Percentiles rank a stretch among this genome's conserved stretches.
These are phyloP conservation scores for Aphaenogaster rudis DNA, from an alignment of 1,140 invertebrate genomes.

Conservation along the genomic window DNA sequence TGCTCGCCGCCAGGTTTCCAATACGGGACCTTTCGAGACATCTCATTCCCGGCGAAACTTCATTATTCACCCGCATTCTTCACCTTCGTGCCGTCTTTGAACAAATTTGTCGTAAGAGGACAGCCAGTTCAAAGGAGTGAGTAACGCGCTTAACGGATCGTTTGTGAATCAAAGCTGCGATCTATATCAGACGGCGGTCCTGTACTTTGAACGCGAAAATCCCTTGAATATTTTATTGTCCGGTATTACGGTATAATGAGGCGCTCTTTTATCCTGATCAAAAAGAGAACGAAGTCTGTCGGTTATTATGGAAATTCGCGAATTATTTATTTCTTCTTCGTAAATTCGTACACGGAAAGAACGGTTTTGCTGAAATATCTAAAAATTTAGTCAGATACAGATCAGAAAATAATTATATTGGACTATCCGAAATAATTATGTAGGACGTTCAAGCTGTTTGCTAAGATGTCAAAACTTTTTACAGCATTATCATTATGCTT, in stretches of 20 bases:
- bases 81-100: conserved; percentile 25
- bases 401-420: no score
- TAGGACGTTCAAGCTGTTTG: no score
- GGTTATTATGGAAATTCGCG: conserved; percentile 2
- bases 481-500: no score
- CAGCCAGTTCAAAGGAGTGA: conserved; percentile 32
- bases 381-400: no score
- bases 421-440: no score
- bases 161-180: conserved; percentile 38
- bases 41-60: conserved; percentile 62
- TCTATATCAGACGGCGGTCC: not conserved
- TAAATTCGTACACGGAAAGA: not conserved
- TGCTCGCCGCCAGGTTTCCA: conserved; percentile 44
- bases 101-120: conserved; percentile 46
- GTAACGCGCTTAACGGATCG: conserved; percentile 50
- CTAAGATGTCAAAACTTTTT: no score
- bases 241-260: conserved; percentile 26
- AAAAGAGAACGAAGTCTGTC: not conserved
- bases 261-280: conserved; percentile 22
- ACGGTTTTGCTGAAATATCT: no score
- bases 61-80: conserved; percentile 73
- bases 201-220: not conserved
- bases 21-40: conserved; percentile 63
- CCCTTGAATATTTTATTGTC: conserved; percentile 43
- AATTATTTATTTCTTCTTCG: conserved; percentile 26